Conservation (phyloP, 2,888 invertebrate genomes). For the Nomada fabriciana region DNA sequence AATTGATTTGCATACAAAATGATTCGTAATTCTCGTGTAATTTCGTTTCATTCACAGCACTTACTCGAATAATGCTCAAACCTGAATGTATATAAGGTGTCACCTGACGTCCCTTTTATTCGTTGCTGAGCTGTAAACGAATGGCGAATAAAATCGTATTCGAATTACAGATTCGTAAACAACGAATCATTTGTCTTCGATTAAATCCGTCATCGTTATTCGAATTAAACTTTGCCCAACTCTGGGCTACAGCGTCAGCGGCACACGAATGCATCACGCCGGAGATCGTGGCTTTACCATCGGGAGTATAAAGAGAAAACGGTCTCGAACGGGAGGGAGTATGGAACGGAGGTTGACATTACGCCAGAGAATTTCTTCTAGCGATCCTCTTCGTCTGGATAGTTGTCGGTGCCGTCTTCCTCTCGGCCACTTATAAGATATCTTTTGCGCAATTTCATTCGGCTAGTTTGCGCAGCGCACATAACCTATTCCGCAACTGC, state of each 20-base stretch:
- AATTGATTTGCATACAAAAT: no score
- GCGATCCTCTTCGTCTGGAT: conserved; percentile 29
- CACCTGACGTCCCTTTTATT: no score
- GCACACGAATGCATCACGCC: conserved; percentile 38
- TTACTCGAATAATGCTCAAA: no score
- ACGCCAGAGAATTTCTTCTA: conserved; percentile 43
- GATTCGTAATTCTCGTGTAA: no score
- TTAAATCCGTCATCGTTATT: no score
- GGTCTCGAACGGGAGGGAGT: conserved; percentile 28
- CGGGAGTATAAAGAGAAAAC: conserved; percentile 34
- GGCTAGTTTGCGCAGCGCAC: conserved; percentile 63
- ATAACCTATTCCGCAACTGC: conserved; percentile 31
- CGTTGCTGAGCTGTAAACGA: no score
- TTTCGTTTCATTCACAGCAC: no score
- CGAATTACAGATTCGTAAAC: no score
- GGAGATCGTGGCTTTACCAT: conserved; percentile 27
- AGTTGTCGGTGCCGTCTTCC: conserved; percentile 49
- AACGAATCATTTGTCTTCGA: no score
- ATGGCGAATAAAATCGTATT: no score
- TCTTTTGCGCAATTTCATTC: conserved; percentile 72
- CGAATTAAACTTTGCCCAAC: no score
- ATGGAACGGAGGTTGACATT: conserved; percentile 45
- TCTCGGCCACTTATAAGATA: conserved; percentile 43
- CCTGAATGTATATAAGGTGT: no score
- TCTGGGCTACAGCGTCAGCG: not conserved